Evolutionary conservation across 2,113 vertebrate genomes (phyloP), one percentile per base, ranked within the genome.

Genomic region (Cryptomyrus ogoouensis): DNA sequence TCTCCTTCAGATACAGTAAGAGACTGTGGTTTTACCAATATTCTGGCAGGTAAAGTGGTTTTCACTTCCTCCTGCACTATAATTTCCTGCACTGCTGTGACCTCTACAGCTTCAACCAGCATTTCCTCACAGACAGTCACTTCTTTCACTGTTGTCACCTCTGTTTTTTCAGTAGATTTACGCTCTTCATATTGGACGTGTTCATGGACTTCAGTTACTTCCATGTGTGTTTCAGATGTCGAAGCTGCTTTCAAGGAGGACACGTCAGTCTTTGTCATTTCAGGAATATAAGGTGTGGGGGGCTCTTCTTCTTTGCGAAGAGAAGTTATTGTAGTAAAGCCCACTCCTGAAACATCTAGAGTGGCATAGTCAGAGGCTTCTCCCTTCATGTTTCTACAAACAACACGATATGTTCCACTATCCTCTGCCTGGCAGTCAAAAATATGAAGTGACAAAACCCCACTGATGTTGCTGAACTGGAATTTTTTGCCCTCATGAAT

Each of bases 321-420:
- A 86, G 97, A 97, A 44, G 96, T 95, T 74, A 95, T 98, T 89
- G 96, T 96, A 87, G 96, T 96, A 88, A 97, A 99, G 92, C 96
- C 97, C 84, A 95, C 97, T 89, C 95, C 97, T 19, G 97, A 95
- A 49, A 99, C 97, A 90, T 99, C 98, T 83, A 99, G 91, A 0
- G 97, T 99, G 10, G 98, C 98, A 19, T 98, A 99, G 92, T 99
- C 98, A 5, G 98, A 98, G 35, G 97, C 97, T 92, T 99, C 98
- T 21, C 98, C 98, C 96, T 97, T 99, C 93, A 96, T 92, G 88
- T 99, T 99, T 91, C 94, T 97, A 93, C 97, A 98, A 80, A 99
- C 95, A 6, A 96, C 97, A 70, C 98, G 96, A 90, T 99, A 99
- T 5, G 98, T 99, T 80, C 98, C 98, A 0, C 97, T 96, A 91